These are phyloP conservation scores for Pycnonotus jocosus DNA, from an alignment of 2,113 vertebrate genomes.

Conservation along the genomic window DNA sequence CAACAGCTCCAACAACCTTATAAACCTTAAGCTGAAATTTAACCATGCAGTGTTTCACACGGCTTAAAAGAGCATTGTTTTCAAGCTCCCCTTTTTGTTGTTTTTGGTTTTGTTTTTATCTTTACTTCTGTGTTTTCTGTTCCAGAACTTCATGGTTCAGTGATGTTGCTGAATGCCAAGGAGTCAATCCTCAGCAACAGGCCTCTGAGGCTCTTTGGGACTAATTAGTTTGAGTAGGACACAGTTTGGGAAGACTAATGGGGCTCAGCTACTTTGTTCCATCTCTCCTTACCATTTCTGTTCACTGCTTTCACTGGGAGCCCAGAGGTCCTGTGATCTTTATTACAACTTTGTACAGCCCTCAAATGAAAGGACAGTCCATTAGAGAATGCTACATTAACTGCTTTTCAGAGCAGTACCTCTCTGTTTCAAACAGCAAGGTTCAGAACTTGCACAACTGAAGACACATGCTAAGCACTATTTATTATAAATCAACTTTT, in stretches of 20 bases:
- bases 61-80: not conserved
- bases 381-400: fast-evolving
- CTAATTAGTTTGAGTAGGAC: not conserved
- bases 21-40: not conserved
- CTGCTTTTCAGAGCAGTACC: not conserved
- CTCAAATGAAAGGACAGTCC: no score
- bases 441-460: not conserved
- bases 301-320: not conserved
- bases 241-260: not conserved
- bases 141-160: not conserved
- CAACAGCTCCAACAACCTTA: not conserved
- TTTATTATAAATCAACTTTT: not conserved
- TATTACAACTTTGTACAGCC: not conserved
- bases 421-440: not conserved
- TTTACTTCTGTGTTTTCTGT: not conserved
- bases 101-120: not conserved
- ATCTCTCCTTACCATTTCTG: not conserved
- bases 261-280: not conserved
- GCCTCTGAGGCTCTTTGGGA: not conserved
- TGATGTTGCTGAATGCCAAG: not conserved
- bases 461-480: fast-evolving
- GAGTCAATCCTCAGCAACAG: not conserved
- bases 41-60: not conserved
- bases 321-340: not conserved
- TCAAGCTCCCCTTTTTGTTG: not conserved